Evolutionary conservation across 1,140 invertebrate genomes (phyloP).

Genomic region (Tyrophagus putrescentiae): DNA sequence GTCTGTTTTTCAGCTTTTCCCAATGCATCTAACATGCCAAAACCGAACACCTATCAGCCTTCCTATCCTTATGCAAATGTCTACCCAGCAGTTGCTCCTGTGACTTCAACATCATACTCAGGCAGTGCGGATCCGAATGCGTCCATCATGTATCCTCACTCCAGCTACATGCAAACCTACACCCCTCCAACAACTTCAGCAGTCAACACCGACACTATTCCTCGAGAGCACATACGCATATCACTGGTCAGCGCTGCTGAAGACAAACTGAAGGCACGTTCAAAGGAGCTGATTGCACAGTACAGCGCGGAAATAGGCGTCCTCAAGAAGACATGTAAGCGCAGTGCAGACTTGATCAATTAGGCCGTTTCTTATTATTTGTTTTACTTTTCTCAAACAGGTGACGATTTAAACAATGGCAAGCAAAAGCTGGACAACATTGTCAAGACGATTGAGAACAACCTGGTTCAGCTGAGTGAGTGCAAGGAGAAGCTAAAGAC

Average conservation of each 20-base stretch:
- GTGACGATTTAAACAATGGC: conserved; percentile 24
- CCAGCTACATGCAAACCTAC: too few species aligned
- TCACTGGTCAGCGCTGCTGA: conserved; percentile 85
- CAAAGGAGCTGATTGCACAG: conserved; percentile 76
- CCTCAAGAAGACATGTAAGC: conserved; percentile 50
- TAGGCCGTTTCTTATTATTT: not conserved
- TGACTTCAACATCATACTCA: not conserved
- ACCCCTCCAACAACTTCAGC: not conserved
- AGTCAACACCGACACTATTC: conserved; percentile 52
- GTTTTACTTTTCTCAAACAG: conserved; percentile 1
- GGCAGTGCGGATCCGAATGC: too few species aligned
- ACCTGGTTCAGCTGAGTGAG: conserved; percentile 44
- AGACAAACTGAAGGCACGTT: conserved; percentile 69
- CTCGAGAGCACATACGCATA: conserved; percentile 82
- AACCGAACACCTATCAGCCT: not conserved
- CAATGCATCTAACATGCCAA: not conserved
- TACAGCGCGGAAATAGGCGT: conserved; percentile 75
- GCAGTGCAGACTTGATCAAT: not conserved
- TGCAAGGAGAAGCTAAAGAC: conserved; percentile 62
- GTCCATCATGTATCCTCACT: too few species aligned
- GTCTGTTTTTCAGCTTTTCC: not conserved
- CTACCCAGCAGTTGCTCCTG: not conserved
- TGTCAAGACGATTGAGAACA: conserved; percentile 60
- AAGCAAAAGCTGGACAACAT: conserved; percentile 63
- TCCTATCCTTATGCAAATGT: conserved; percentile 7